Evolutionary conservation across 2,888 invertebrate species (phyloP).

Genomic region (Tanypteryx hageni): DNA sequence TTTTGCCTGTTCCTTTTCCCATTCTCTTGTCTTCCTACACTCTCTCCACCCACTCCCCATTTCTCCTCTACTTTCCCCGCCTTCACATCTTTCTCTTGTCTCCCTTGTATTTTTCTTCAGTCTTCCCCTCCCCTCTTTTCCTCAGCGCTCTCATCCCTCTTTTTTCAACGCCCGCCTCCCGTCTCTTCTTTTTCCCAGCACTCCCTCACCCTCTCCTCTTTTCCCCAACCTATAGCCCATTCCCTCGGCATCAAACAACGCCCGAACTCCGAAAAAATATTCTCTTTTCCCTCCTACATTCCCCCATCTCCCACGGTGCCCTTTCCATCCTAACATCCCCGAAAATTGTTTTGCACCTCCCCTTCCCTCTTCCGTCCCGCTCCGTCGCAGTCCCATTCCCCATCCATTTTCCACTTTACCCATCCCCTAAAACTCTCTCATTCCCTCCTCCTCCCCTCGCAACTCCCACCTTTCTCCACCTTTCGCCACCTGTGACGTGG

Average conservation of each 20-base stretch:
- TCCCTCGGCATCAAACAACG: background rate
- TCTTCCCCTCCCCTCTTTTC: background rate
- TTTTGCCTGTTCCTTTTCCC: too few relatives aligned
- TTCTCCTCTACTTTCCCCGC: background rate
- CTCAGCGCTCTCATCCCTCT: background rate
- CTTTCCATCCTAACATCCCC: background rate
- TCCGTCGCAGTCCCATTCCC: background rate
- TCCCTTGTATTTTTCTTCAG: background rate
- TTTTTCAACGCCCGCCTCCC: background rate
- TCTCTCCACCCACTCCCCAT: too few relatives aligned
- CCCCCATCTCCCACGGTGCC: background rate
- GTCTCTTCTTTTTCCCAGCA: background rate
- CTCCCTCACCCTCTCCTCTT: background rate
- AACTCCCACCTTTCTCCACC: background rate
- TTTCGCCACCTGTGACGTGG: background rate
- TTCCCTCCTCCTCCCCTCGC: background rate
- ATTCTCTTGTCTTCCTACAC: background rate
- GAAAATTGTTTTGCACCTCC: constrained; percentile 39
- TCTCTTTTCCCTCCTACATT: background rate
- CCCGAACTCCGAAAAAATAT: background rate
- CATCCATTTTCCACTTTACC: background rate
- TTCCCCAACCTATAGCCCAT: background rate
- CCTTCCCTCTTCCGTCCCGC: background rate
- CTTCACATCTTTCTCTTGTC: background rate
- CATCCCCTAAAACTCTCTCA: background rate